phyloP scores from a whole-genome alignment of 2,797 vertebrate species.

The Sebastes iracundus region DNA sequence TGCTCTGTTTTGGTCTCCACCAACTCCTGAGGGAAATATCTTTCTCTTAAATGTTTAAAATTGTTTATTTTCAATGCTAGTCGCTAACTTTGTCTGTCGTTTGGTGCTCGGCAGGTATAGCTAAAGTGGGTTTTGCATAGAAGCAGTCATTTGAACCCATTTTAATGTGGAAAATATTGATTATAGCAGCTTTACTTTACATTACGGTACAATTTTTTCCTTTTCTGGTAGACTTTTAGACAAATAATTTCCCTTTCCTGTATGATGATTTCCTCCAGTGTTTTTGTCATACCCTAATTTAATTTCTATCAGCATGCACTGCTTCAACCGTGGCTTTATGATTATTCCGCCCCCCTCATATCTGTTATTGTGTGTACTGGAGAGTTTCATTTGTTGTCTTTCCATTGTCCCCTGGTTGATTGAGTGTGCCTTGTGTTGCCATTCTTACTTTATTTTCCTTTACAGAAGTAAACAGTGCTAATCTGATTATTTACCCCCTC shows the following conservation, averaged over 20 bases:
- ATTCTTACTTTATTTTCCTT: neutral
- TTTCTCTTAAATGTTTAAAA: neutral
- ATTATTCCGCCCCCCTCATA: neutral
- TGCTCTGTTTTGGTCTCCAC: neutral
- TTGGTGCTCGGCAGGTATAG: neutral
- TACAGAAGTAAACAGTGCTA: slow-evolving; percentile 7
- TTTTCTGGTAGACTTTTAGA: neutral
- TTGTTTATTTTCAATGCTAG: neutral
- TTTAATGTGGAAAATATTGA: neutral
- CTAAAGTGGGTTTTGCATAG: neutral
- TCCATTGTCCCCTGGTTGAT: neutral
- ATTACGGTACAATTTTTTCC: neutral
- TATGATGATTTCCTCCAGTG: neutral
- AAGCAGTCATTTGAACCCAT: neutral
- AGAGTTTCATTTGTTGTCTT: slow-evolving; percentile 5
- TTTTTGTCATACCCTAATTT: neutral
- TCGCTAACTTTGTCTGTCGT: neutral
- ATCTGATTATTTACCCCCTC: slow-evolving; percentile 37
- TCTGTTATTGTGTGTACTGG: neutral
- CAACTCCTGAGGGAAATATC: neutral
- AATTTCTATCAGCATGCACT: neutral
- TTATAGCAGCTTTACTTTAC: neutral
- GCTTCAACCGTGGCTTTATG: neutral
- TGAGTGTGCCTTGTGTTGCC: neutral
- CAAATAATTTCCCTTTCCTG: neutral